Evolutionary conservation across 2,113 vertebrate genomes (phyloP).

Genomic region (Trachemys scripta): DNA sequence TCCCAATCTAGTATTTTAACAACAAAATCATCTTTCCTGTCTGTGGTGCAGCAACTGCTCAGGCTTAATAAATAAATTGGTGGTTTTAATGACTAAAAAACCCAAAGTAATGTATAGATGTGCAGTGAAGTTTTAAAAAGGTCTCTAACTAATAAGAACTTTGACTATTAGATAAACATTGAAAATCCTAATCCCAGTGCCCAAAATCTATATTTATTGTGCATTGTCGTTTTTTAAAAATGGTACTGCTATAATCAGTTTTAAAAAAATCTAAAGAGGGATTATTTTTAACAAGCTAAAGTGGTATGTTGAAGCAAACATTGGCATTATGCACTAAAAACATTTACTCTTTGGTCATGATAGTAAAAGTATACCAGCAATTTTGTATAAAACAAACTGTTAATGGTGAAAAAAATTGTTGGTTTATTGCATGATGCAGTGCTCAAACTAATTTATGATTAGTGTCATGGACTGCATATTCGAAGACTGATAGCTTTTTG

Average conservation of each 20-base stretch:
- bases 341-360: neutral
- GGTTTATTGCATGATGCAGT: neutral
- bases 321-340: fast-evolving
- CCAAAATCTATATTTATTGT: neutral
- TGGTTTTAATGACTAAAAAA: neutral
- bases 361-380: neutral
- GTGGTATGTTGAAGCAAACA: neutral
- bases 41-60: neutral
- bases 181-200: neutral
- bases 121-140: neutral
- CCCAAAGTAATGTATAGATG: neutral
- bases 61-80: neutral
- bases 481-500: neutral
- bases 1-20: neutral
- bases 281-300: neutral
- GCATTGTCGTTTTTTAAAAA: neutral
- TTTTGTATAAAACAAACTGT: neutral
- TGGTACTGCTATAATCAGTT: neutral
- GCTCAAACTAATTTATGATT: neutral
- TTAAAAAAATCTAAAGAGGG: neutral
- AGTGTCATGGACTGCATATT: neutral
- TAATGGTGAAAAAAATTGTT: neutral
- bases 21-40: neutral
- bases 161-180: neutral
- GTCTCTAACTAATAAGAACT: neutral